These are phyloP conservation scores for Corythornis cristatus DNA, from an alignment of 2,113 vertebrate genomes.

Conservation along the genomic window DNA sequence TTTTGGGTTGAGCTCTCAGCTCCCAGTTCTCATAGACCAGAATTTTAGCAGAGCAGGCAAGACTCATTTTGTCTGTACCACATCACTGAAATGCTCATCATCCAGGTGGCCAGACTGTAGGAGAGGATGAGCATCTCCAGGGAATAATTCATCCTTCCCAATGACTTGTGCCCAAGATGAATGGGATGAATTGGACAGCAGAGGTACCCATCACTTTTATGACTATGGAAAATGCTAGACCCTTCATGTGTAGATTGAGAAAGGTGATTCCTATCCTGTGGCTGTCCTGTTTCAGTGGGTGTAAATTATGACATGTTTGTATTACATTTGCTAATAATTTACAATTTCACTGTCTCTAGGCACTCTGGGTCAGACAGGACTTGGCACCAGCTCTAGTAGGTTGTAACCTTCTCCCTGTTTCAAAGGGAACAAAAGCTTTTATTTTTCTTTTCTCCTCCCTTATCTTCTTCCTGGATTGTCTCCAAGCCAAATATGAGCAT, in stretches of 20 bases:
- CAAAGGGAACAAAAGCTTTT: not conserved
- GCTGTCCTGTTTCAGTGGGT: not conserved
- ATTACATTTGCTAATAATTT: not conserved
- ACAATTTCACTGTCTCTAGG: not conserved
- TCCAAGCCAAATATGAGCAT: slow-evolving; percentile 17
- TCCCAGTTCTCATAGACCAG: not conserved
- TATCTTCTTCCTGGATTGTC: not conserved
- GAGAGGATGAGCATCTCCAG: not conserved
- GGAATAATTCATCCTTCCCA: not conserved
- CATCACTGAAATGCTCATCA: not conserved
- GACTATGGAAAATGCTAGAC: not conserved
- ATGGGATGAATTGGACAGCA: not conserved
- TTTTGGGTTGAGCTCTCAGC: not conserved
- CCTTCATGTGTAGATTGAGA: not conserved
- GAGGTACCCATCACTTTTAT: not conserved
- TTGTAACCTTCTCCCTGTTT: not conserved
- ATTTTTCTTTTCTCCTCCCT: not conserved
- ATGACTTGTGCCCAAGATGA: not conserved
- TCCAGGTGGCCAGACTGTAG: not conserved
- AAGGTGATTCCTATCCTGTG: not conserved
- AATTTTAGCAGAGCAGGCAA: not conserved
- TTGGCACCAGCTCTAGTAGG: not conserved
- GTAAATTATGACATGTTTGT: not conserved
- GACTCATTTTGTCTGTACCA: not conserved
- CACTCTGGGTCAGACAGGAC: not conserved